phyloP scores from a whole-genome alignment of 53 echinoderm and acorn worm genomes.

The Hippasteria phrygiana region DNA sequence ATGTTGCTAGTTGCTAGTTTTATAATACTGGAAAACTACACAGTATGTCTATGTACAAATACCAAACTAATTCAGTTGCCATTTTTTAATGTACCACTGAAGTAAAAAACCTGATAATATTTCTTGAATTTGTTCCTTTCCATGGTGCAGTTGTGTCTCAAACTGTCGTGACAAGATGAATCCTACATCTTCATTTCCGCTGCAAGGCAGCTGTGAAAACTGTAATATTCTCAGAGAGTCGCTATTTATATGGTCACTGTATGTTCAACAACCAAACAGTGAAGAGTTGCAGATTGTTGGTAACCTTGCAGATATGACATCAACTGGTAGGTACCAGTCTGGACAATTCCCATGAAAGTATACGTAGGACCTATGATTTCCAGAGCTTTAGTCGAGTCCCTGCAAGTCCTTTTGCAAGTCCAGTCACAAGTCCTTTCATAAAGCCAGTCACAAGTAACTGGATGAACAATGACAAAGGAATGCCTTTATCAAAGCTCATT shows the following conservation, averaged over 20 bases:
- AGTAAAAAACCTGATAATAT: background rate
- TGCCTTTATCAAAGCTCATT: no score
- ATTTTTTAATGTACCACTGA: background rate
- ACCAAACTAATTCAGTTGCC: no score
- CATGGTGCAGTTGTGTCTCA: conserved; percentile 58
- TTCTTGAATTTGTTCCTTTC: background rate
- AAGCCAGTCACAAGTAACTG: no score
- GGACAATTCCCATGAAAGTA: no score
- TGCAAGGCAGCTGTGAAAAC: conserved; percentile 66
- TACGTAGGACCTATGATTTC: no score
- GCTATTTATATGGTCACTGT: conserved; percentile 64
- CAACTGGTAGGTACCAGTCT: conserved; percentile 61
- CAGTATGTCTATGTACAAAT: no score
- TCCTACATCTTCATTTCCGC: conserved; percentile 65
- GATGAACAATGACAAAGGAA: no score
- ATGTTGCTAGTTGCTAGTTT: no score
- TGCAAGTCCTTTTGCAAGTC: no score
- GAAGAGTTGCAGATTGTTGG: background rate
- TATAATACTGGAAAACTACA: no score
- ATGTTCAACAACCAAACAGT: conserved; percentile 5
- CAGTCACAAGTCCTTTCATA: no score
- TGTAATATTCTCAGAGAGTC: conserved; percentile 37
- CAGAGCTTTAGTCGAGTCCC: no score
- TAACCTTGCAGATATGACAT: conserved; percentile 55
- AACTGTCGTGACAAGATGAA: conserved; percentile 76